Evolutionary conservation across 2,113 vertebrate species (phyloP).

Genomic region (Saimiri boliviensis): DNA sequence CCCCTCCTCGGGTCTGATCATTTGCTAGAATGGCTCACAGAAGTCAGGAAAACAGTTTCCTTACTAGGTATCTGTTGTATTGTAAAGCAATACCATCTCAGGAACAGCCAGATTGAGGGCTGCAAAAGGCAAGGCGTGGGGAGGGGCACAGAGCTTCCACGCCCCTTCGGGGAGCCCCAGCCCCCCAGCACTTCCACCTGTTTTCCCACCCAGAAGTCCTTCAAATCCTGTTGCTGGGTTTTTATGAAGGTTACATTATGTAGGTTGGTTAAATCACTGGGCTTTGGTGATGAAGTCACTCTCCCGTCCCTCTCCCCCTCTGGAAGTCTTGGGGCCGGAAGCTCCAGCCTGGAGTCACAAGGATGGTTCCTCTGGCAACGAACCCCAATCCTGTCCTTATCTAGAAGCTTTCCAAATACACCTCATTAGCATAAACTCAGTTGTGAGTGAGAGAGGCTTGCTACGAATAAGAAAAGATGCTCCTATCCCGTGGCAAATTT

Average conservation of each 20-base stretch:
- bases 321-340: not conserved
- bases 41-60: not conserved
- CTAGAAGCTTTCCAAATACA: not conserved
- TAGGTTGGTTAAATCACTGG: not conserved
- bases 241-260: not conserved
- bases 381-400: not conserved
- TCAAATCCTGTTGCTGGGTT: not conserved
- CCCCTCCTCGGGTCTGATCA: not conserved
- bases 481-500: not conserved
- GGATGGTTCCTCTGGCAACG: not conserved
- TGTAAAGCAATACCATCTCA: not conserved
- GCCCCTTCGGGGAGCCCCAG: not conserved
- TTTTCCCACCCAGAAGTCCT: not conserved
- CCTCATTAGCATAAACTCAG: not conserved
- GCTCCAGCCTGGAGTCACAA: not conserved
- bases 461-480: not conserved
- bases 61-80: not conserved
- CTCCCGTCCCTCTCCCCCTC: not conserved
- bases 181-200: too few relatives aligned
- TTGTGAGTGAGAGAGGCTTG: not conserved
- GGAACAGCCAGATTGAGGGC: not conserved
- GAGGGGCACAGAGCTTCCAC: not conserved
- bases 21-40: not conserved
- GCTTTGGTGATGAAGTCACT: not conserved
- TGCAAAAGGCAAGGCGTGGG: not conserved